Evolutionary conservation across 2,113 vertebrate species (phyloP), one percentile per base, ranked within the genome.

Genomic region (Petrocephalus microphthalmus): DNA sequence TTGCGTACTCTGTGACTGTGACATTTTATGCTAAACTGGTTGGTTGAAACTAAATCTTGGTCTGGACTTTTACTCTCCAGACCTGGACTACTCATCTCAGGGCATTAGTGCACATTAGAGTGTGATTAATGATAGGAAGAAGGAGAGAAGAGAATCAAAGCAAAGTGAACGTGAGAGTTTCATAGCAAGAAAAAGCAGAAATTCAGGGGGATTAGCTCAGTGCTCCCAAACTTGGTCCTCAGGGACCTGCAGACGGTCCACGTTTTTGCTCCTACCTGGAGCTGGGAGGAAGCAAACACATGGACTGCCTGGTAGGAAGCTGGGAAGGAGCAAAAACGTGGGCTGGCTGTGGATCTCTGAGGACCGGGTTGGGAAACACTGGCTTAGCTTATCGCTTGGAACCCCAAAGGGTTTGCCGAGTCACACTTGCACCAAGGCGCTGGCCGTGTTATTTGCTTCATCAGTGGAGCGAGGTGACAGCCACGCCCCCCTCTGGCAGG

Each of bases 401-500:
- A 42, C 33, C 29, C 33, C 29, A 74, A 74, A 33, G 33, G 67
- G 67, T 78, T 78, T 15, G 13, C 71, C 6, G 71, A 33, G 17
- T 78, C 33, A 42, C 6, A 42, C 11, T 57, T 57, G 20, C 56
- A 0, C 22, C 56, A 8, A 60, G 7, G 56, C 0, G 57, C 57
- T 3, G 57, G 57, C 60, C 4, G n/a, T 13, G 60, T 67, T 10
- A 67, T 64, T 64, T 64, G 60, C 22, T 64, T 64, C 25, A 64
- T 64, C n/a, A 0, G 60, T n/a, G 10, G 2, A 64, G 60, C 25
- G 1, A 29, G 54, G 11, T 47, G 29, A 60, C 67, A 33, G 2
- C 29, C 6, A 56, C 11, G 22, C 60, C 45, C 49, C 42, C 47
- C 64, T 37, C 42, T 87, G 88, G 82, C 92, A 99, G 98, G 92